phyloP scores from a whole-genome alignment of 2,888 invertebrate species.

The Pristionchus arcanus region DNA sequence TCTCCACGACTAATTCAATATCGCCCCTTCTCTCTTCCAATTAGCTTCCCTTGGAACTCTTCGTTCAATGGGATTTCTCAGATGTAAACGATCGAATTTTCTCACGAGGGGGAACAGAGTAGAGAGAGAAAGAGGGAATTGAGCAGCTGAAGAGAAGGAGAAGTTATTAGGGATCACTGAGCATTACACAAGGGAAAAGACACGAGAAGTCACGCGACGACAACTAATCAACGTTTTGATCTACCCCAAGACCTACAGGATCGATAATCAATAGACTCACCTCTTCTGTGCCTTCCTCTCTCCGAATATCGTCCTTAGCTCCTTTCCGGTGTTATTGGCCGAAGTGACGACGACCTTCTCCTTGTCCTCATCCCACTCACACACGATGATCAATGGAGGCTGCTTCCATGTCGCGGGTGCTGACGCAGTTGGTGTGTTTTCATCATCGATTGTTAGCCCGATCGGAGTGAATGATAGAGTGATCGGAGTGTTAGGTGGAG shows the following conservation, averaged over 20 bases:
- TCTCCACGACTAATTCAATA: background rate
- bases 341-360: slow-evolving; percentile 4
- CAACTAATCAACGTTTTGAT: background rate
- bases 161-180: slow-evolving; percentile 34
- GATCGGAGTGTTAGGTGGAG: slow-evolving; percentile 42
- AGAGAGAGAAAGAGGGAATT: slow-evolving; percentile 35
- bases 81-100: background rate
- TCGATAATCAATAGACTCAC: background rate
- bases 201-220: background rate
- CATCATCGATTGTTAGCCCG: background rate
- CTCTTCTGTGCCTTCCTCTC: slow-evolving; percentile 6
- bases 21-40: background rate
- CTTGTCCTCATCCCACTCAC: slow-evolving; percentile 53
- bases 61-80: background rate
- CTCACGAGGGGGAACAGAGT: slow-evolving; percentile 26
- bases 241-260: background rate
- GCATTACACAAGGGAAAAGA: slow-evolving; percentile 23
- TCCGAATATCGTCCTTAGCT: slow-evolving; percentile 49
- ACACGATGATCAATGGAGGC: slow-evolving; percentile 46
- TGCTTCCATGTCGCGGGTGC: background rate
- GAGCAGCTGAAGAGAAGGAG: background rate
- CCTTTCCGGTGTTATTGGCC: background rate
- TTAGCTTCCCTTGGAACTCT: background rate
- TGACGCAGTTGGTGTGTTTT: slow-evolving; percentile 29
- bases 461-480: background rate